Conservation (phyloP, 2,113 vertebrate species). For the Macaca fascicularis region DNA sequence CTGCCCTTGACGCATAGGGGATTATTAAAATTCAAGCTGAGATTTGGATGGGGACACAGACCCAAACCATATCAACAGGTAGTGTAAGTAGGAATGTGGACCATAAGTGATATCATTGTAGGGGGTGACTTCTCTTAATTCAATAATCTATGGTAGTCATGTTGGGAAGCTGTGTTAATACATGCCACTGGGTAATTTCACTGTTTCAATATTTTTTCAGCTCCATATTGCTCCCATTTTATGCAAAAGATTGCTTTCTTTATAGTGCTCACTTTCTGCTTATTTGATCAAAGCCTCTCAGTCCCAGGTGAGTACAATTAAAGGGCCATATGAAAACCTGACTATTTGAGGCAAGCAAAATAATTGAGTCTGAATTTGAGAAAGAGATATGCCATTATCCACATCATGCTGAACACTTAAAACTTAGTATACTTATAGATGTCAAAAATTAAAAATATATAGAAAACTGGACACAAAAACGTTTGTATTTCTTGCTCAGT, state of each 20-base stretch:
- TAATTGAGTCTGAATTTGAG: neutral
- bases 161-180: neutral
- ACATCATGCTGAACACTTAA: neutral
- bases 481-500: neutral
- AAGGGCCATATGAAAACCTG: neutral
- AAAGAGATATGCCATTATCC: neutral
- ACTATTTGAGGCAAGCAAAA: neutral
- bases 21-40: no score
- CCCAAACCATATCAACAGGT: neutral
- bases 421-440: no score
- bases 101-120: neutral
- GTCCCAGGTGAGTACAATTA: neutral
- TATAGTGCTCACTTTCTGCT: neutral
- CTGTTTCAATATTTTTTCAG: neutral
- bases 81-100: neutral
- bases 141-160: neutral
- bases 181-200: neutral
- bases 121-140: neutral
- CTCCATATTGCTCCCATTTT: neutral
- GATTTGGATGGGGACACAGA: no score
- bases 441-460: no score
- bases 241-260: neutral
- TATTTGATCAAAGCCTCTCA: neutral
- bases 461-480: neutral
- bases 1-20: no score